These are phyloP conservation scores for Syngnathus acus DNA, from an alignment of 2,797 vertebrate genomes.

Conservation along the genomic window DNA sequence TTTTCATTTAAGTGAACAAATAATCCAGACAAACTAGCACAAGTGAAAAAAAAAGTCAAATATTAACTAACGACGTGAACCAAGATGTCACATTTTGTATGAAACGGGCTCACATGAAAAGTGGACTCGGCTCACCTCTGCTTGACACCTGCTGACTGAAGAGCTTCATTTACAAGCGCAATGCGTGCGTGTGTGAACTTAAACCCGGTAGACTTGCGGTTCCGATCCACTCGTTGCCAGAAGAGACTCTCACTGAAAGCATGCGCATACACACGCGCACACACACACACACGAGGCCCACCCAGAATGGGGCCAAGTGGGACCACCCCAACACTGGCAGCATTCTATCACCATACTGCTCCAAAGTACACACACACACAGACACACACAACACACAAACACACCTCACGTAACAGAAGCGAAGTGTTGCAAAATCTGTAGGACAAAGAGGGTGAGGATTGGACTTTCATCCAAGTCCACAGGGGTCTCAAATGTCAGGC, in stretches of 20 bases:
- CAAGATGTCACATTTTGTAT: too few relatives aligned
- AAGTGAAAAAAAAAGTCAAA: too few relatives aligned
- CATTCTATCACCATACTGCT: slow-evolving; percentile 31
- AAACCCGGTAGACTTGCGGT: slow-evolving; percentile 37
- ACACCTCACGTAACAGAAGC: slow-evolving; percentile 14
- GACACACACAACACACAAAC: slow-evolving; percentile 16
- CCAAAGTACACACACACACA: slow-evolving; percentile 10
- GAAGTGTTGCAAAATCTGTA: slow-evolving; percentile 11
- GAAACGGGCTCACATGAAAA: neutral
- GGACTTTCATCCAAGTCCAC: neutral
- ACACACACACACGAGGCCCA: slow-evolving; percentile 30
- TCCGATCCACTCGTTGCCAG: slow-evolving; percentile 54
- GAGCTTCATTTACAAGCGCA: neutral
- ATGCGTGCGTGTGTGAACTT: neutral
- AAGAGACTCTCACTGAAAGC: slow-evolving; percentile 58
- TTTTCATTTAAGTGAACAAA: too few relatives aligned
- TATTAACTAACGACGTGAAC: too few relatives aligned
- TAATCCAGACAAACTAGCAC: too few relatives aligned
- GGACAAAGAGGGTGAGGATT: slow-evolving; percentile 1
- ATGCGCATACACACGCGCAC: neutral
- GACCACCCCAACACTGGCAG: slow-evolving; percentile 29
- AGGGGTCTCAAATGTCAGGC: neutral
- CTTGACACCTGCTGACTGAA: neutral
- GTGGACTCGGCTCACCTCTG: neutral
- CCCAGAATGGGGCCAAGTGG: slow-evolving; percentile 56